Evolutionary conservation across 2,113 vertebrate species (phyloP).

Genomic region (Eleginops maclovinus): DNA sequence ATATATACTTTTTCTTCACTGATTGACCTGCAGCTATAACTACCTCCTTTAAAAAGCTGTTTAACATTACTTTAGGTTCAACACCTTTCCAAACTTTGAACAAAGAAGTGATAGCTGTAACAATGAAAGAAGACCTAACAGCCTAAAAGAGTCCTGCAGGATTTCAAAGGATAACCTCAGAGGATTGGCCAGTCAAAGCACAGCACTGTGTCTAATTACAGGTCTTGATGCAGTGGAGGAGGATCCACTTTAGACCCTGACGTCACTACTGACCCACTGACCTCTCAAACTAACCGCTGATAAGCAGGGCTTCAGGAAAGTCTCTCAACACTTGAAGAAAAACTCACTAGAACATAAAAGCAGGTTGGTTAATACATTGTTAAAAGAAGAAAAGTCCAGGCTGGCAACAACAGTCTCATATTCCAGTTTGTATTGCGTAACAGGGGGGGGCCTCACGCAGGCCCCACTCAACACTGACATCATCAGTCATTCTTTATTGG

Average conservation of each 20-base stretch:
- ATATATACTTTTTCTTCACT: neutral
- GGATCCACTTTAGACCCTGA: conserved; percentile 23
- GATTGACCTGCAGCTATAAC: neutral
- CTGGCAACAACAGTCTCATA: neutral
- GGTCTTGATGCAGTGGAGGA: conserved; percentile 31
- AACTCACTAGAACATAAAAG: neutral
- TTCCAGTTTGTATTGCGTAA: conserved; percentile 26
- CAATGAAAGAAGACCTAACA: neutral
- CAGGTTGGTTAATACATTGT: neutral
- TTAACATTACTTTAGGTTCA: neutral
- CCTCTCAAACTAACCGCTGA: neutral
- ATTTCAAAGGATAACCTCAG: conserved; percentile 52
- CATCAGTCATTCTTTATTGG: neutral
- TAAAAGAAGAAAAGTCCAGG: neutral
- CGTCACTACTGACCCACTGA: conserved; percentile 47
- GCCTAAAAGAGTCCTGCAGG: conserved; percentile 2
- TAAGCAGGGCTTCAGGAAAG: neutral
- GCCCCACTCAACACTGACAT: neutral
- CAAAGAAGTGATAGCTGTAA: neutral
- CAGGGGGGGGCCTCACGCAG: neutral
- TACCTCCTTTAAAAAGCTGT: neutral
- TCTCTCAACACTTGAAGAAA: neutral
- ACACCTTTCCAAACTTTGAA: neutral
- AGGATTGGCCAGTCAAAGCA: conserved; percentile 30
- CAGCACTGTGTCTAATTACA: conserved; percentile 54